A percentile compares a stretch with the other conserved stretches of the same genome.
Evolutionary conservation across 1,140 invertebrate genomes (phyloP).

Genomic region (Brachionus paranguensis): DNA sequence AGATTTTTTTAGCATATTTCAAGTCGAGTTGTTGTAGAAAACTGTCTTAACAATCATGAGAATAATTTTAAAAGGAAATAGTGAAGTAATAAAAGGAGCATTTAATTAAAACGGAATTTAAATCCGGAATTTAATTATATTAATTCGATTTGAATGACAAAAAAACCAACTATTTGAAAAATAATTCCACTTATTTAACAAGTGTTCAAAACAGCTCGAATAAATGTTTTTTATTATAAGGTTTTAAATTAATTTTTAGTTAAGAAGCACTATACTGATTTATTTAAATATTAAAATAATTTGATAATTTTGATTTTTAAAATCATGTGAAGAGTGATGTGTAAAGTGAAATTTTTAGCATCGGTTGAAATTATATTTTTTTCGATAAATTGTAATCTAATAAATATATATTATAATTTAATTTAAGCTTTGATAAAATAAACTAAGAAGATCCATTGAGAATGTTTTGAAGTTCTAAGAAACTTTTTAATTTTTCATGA

Average conservation of each 20-base stretch:
- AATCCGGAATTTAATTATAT: background rate
- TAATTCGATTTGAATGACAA: background rate
- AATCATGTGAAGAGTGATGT: background rate
- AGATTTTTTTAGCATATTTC: background rate
- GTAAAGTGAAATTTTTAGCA: background rate
- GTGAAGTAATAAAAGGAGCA: background rate
- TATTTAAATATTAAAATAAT: background rate
- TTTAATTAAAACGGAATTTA: background rate
- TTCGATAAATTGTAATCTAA: too few relatives aligned
- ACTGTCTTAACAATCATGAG: background rate
- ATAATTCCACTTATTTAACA: background rate
- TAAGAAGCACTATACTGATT: background rate
- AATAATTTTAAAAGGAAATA: background rate
- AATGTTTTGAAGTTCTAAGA: background rate
- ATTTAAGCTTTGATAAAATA: too few relatives aligned
- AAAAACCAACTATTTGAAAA: background rate
- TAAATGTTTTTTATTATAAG: background rate
- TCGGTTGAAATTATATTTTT: too few relatives aligned
- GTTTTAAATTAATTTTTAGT: background rate
- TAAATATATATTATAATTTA: too few relatives aligned
- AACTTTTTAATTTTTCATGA: background rate
- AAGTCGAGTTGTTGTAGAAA: background rate
- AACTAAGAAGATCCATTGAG: background rate
- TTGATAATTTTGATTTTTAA: background rate
- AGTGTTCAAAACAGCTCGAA: background rate